Conservation (phyloP, 92 coral and sea anemone species). For the Heteractis magnifica region DNA sequence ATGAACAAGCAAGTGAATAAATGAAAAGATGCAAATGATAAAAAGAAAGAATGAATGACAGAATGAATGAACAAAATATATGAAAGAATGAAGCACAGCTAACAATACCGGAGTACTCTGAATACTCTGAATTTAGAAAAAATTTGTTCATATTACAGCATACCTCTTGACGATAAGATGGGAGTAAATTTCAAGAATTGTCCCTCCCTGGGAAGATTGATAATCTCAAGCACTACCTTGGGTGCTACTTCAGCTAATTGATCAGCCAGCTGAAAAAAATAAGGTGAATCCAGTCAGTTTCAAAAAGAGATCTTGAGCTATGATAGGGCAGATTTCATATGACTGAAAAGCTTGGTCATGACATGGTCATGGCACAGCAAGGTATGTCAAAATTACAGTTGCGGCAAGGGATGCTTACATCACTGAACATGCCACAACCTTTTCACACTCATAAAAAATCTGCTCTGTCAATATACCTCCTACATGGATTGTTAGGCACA, state of each 20-base stretch:
- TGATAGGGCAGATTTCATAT: no score
- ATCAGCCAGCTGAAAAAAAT: slow-evolving; percentile 63
- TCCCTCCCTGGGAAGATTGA: slow-evolving; percentile 79
- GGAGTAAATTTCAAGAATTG: slow-evolving; percentile 88
- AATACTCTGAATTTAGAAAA: no score
- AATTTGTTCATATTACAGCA: background rate
- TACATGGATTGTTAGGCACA: no score
- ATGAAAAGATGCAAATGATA: background rate
- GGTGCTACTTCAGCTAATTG: slow-evolving; percentile 71
- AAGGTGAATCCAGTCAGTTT: background rate
- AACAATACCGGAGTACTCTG: no score
- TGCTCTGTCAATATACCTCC: no score
- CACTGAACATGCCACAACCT: no score
- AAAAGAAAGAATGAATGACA: background rate
- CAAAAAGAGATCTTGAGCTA: background rate
- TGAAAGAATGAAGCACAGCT: background rate
- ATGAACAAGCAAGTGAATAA: background rate
- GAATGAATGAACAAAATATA: background rate
- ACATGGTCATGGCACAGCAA: no score
- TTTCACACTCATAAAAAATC: no score
- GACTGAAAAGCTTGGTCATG: no score
- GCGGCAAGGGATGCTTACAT: no score
- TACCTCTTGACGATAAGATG: slow-evolving; percentile 76
- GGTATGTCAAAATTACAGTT: no score
- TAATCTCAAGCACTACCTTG: slow-evolving; percentile 69